Percentiles rank a stretch among this genome's conserved stretches.
phyloP scores from a whole-genome alignment of 2,888 invertebrate genomes.

The Punctoribates punctum region DNA sequence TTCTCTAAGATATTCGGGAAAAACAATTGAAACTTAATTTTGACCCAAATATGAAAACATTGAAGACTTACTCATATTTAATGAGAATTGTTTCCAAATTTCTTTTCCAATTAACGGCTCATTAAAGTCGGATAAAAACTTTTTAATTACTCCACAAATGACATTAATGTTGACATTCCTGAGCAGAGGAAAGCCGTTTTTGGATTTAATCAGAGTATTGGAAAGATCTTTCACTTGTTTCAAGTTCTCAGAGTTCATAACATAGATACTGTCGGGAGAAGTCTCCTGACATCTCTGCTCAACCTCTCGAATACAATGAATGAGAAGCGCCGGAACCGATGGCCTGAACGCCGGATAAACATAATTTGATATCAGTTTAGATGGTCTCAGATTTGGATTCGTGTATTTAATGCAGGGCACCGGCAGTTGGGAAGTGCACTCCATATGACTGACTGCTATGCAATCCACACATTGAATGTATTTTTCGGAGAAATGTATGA shows the following conservation, averaged over 20 bases:
- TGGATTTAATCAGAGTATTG: slow-evolving; percentile 11
- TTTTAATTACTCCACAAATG: slow-evolving; percentile 39
- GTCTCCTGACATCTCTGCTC: slow-evolving; percentile 28
- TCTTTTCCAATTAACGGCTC: slow-evolving; percentile 46
- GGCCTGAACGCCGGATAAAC: slow-evolving; percentile 37
- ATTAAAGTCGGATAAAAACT: slow-evolving; percentile 35
- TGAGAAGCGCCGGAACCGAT: slow-evolving; percentile 26
- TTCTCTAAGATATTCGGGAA: slow-evolving; percentile 24
- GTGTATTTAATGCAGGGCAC: slow-evolving; percentile 38
- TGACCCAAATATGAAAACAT: background rate
- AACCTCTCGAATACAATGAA: slow-evolving; percentile 36
- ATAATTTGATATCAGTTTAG: slow-evolving; percentile 33
- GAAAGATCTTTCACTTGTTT: slow-evolving; percentile 39
- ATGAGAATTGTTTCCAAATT: slow-evolving; percentile 46
- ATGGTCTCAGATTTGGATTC: slow-evolving; percentile 35
- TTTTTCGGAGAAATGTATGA: slow-evolving; percentile 36
- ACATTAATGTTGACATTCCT: slow-evolving; percentile 27
- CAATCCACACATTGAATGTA: slow-evolving; percentile 37
- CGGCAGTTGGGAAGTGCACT: slow-evolving; percentile 12
- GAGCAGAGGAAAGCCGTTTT: slow-evolving; percentile 31
- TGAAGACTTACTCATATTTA: slow-evolving; percentile 32
- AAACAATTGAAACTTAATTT: background rate
- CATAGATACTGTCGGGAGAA: slow-evolving; percentile 15
- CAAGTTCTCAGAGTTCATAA: slow-evolving; percentile 30
- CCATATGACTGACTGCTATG: slow-evolving; percentile 23